Percentiles rank a stretch among this genome's conserved stretches.
phyloP scores from a whole-genome alignment of 2,113 vertebrate species.

The Pollimyrus isidori region DNA sequence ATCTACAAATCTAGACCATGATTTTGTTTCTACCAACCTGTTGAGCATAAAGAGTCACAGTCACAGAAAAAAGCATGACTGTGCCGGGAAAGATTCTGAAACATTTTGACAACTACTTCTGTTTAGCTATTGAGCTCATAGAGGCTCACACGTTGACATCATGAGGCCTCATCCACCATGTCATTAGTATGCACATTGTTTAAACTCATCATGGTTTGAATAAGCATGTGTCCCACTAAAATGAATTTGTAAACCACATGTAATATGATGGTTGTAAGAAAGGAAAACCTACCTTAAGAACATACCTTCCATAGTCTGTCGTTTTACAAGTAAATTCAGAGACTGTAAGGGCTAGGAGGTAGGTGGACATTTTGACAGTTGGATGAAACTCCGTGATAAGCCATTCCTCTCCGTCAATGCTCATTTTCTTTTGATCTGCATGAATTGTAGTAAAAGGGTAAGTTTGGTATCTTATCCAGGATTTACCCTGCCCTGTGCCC shows the following conservation, averaged over 20 bases:
- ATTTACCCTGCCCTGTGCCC: background rate
- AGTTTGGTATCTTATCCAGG: background rate
- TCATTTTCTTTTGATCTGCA: background rate
- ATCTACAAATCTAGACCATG: background rate
- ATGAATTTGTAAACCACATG: background rate
- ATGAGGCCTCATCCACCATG: background rate
- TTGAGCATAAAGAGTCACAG: background rate
- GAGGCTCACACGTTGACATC: background rate
- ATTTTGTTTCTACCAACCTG: background rate
- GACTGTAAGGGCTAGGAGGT: slow-evolving; percentile 57
- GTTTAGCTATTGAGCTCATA: background rate
- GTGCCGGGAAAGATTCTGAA: background rate
- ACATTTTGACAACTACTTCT: background rate
- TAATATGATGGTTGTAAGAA: background rate
- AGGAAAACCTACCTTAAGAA: slow-evolving; percentile 2
- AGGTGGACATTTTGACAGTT: slow-evolving; percentile 60
- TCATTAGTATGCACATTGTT: background rate
- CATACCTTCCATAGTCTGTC: slow-evolving; percentile 3
- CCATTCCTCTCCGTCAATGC: slow-evolving; percentile 33
- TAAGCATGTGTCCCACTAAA: background rate
- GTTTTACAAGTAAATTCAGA: slow-evolving; percentile 19
- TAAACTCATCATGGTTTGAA: background rate
- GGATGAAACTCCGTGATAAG: slow-evolving; percentile 25
- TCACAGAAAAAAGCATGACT: background rate
- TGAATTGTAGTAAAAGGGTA: background rate